Evolutionary conservation across 2,113 vertebrate genomes (phyloP).

Genomic region (Thamnophis sirtalis): DNA sequence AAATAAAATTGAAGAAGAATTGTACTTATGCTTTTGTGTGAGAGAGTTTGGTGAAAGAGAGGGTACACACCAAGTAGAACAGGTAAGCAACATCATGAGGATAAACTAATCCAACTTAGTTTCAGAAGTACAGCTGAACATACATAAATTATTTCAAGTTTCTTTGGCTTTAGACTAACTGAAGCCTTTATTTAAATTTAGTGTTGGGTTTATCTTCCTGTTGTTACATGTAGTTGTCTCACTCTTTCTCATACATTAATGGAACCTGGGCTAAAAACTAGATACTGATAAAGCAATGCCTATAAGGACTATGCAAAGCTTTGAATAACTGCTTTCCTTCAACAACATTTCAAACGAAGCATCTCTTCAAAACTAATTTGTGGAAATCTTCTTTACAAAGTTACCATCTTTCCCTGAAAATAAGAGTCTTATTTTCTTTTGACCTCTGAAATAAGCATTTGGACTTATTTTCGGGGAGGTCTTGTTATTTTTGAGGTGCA

Average conservation of each 20-base stretch:
- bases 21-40: background rate
- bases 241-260: background rate
- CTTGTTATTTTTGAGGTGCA: too few relatives aligned
- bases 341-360: background rate
- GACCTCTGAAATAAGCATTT: too few relatives aligned
- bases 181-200: background rate
- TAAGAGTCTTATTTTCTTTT: too few relatives aligned
- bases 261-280: background rate
- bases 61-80: background rate
- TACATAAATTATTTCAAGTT: background rate
- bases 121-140: background rate
- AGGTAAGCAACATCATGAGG: background rate
- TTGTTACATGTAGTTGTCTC: background rate
- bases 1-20: slow-evolving; percentile 50
- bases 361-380: background rate
- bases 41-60: background rate
- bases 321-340: background rate
- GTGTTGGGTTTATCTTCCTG: background rate
- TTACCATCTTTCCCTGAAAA: too few relatives aligned
- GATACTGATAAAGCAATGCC: background rate
- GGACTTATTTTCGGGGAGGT: too few relatives aligned
- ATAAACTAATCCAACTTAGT: background rate
- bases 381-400: background rate
- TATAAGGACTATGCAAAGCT: background rate
- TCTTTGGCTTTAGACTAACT: background rate